These are phyloP conservation scores for Sitodiplosis mosellana DNA, from an alignment of 1,140 invertebrate species.

Conservation along the genomic window DNA sequence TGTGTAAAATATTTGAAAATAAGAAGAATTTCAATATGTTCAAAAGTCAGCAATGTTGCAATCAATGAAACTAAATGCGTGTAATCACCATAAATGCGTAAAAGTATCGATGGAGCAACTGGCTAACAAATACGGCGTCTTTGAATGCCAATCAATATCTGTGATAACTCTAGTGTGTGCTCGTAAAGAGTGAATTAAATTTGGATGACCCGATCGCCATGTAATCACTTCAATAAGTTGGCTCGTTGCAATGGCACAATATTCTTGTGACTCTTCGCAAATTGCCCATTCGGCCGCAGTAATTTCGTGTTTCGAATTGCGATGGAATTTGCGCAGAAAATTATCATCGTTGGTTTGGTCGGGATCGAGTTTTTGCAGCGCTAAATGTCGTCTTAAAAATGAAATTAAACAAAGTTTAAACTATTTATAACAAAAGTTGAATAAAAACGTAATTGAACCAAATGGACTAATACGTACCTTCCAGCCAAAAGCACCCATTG, in stretches of 20 bases:
- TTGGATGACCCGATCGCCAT: slow-evolving; percentile 47
- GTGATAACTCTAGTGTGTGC: slow-evolving; percentile 78
- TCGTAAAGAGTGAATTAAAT: slow-evolving; percentile 50
- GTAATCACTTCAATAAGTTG: slow-evolving; percentile 67
- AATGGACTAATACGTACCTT: slow-evolving; percentile 27
- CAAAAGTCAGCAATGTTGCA: too few species aligned
- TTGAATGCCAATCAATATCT: slow-evolving; percentile 83
- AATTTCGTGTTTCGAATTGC: slow-evolving; percentile 87
- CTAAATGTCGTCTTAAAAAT: slow-evolving; percentile 33
- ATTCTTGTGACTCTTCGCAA: slow-evolving; percentile 49
- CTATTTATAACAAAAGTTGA: too few species aligned
- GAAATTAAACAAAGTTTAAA: neutral
- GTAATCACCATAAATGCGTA: slow-evolving; percentile 86
- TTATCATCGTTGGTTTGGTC: slow-evolving; percentile 30
- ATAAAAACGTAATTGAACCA: neutral
- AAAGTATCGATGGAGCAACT: slow-evolving; percentile 88
- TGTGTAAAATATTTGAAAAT: too few species aligned
- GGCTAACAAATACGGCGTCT: slow-evolving; percentile 73
- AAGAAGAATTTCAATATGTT: too few species aligned
- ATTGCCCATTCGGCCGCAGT: slow-evolving; percentile 85
- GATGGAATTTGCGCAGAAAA: slow-evolving; percentile 54
- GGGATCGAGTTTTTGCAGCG: slow-evolving; percentile 53
- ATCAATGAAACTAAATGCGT: too few species aligned
- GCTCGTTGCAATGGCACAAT: slow-evolving; percentile 77
- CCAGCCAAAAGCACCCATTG: slow-evolving; percentile 70